Percentiles rank a stretch among this genome's conserved stretches.
Evolutionary conservation across 2,797 vertebrate species (phyloP).

Genomic region (Lemur catta): DNA sequence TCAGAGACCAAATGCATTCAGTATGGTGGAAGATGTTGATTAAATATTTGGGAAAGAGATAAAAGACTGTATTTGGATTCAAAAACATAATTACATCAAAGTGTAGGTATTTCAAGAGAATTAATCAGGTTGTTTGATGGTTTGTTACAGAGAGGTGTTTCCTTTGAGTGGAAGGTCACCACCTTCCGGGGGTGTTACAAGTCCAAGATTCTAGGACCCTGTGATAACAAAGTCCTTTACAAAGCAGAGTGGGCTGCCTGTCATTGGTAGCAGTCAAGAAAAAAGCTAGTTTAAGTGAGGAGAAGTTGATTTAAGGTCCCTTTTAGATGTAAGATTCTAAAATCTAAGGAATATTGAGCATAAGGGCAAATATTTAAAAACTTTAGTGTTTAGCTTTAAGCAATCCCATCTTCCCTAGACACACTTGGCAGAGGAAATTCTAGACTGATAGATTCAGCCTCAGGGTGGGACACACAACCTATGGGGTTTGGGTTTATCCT

Average conservation of each 20-base stretch:
- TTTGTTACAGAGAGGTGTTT: not conserved
- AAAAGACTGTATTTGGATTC: constrained; percentile 3
- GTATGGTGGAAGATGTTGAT: not conserved
- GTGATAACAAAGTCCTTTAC: not conserved
- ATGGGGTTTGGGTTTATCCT: not conserved
- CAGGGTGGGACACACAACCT: not conserved
- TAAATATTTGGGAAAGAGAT: not conserved
- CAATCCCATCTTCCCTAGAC: not conserved
- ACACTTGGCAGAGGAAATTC: not conserved
- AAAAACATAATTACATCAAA: not conserved
- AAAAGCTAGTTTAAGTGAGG: not conserved
- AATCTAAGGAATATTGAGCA: not conserved
- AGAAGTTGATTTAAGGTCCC: not conserved
- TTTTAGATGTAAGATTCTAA: constrained; percentile 15
- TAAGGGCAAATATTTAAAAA: not conserved
- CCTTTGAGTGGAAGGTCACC: not conserved
- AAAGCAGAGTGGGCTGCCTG: not conserved
- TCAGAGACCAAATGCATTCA: constrained; percentile 11
- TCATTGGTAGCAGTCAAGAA: not conserved
- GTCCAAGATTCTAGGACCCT: not conserved
- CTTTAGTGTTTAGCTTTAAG: constrained; percentile 24
- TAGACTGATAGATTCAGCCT: not conserved
- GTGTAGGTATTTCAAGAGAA: not conserved
- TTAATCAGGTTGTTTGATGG: not conserved
- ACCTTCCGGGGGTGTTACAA: not conserved